Base-by-base conservation (phyloP, 2,113 vertebrate genomes). In the Aleadryas rufinucha region DNA sequence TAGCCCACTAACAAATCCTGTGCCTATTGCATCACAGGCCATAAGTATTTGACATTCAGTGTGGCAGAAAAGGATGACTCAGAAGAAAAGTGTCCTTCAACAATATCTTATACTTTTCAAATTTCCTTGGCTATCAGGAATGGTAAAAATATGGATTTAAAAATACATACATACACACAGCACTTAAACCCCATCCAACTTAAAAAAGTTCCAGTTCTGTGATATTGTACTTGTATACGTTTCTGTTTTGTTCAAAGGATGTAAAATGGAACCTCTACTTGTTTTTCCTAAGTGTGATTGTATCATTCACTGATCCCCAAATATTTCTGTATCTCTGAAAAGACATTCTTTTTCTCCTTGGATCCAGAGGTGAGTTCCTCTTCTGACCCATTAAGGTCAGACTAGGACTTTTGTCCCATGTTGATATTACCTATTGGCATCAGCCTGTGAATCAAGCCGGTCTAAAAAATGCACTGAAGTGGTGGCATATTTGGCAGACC, bases 321-420 rank as follows among this genome's bases (percentile, higher is more conserved):
- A 68, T 37, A 78, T 22, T 91, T 47, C 35, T 68, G 2, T 74
- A 20, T 80, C 30, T 54, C 71, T 75, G 14, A 77, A 74, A 15
- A 53, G 7, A 13, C 39, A 8, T 74, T 57, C 3, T 57, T 4
- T 52, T 26, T 52, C 8, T 61, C 15, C 11, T 59, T 3, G 7
- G 75, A 81, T 93, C 50, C 90, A 78, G 56, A 92, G 14, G 50
- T 45, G 66, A 84, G 50, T 83, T 97, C 61, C 76, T 84, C 44
- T 27, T 74, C 59, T 84, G 84, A 94, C 37, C 54, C 27, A 39
- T 71, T 69, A 44, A 70, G 83, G 45, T 80, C n/a, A n/a, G 41
- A 50, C 66, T 45, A 27, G 54, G 49, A 65, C 68, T n/a, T n/a
- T n/a, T 50, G 59, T 79, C 16, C 28, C 13, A 52, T 39, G 7